A percentile compares a stretch with the other conserved stretches of the same genome.
Conservation (phyloP, 2,888 invertebrate species). For the Timema podura region DNA sequence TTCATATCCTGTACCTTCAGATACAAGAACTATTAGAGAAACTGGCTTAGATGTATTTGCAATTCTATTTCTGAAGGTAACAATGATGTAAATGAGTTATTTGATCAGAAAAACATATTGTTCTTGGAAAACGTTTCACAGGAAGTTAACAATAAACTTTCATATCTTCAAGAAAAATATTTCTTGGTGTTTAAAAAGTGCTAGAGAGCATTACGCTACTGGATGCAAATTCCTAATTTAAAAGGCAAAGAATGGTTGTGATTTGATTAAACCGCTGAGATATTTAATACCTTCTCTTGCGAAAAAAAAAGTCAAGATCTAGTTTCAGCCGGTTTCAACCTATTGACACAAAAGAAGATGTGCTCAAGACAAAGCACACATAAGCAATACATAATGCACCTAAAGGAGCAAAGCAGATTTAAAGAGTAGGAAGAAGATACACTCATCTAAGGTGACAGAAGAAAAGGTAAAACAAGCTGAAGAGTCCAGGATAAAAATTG, state of each 20-base stretch:
- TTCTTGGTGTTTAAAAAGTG: neutral
- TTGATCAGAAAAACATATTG: neutral
- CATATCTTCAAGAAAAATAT: neutral
- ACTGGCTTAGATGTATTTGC: neutral
- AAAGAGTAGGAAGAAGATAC: neutral
- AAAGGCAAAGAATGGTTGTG: neutral
- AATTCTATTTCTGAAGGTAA: neutral
- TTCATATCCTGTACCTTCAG: neutral
- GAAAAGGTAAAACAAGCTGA: neutral
- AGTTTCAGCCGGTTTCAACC: constrained; percentile 3
- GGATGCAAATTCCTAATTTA: neutral
- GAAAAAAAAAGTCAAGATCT: neutral
- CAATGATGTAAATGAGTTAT: neutral
- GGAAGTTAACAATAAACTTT: neutral
- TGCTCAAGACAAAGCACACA: neutral
- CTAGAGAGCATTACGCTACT: constrained; percentile 2
- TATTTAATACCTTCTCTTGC: neutral
- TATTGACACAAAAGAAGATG: neutral
- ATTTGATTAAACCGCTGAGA: neutral
- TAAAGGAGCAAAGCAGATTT: neutral
- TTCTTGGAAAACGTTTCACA: neutral
- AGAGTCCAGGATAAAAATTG: constrained; percentile 1
- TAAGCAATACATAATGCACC: neutral
- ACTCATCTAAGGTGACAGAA: neutral
- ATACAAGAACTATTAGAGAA: neutral